phyloP scores from a whole-genome alignment of 2,888 invertebrate genomes.

The Euplagia quadripunctaria region DNA sequence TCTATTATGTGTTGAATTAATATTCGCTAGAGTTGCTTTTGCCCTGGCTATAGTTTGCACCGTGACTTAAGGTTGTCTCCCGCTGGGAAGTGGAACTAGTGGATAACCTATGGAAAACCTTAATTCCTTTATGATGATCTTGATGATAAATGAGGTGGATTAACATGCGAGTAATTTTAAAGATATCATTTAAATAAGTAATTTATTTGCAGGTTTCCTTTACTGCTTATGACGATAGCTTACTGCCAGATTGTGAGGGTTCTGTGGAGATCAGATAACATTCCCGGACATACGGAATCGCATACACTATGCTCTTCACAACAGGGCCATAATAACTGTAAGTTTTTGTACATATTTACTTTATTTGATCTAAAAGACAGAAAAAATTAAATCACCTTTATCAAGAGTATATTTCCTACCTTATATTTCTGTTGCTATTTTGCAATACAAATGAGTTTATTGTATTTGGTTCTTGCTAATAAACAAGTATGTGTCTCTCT shows the following conservation, averaged over 20 bases:
- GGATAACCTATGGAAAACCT: too few species aligned
- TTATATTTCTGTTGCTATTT: too few species aligned
- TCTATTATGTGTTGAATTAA: too few species aligned
- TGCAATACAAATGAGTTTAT: too few species aligned
- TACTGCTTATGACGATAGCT: constrained; percentile 93
- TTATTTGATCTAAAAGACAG: background rate
- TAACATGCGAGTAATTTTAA: too few species aligned
- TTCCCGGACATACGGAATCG: constrained; percentile 90
- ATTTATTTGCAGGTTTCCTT: constrained; percentile 86
- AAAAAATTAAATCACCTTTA: too few species aligned
- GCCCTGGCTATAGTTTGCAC: background rate
- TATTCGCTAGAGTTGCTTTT: background rate
- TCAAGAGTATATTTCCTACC: too few species aligned
- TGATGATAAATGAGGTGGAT: too few species aligned
- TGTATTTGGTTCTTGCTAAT: too few species aligned
- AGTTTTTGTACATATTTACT: constrained; percentile 43
- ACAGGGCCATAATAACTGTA: constrained; percentile 78
- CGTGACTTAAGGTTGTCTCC: background rate
- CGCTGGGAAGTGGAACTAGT: too few species aligned
- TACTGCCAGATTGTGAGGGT: constrained; percentile 95
- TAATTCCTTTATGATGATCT: too few species aligned
- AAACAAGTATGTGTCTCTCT: too few species aligned
- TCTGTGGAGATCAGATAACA: constrained; percentile 93
- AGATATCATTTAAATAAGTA: background rate
- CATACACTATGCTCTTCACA: constrained; percentile 76